phyloP scores from a whole-genome alignment of 92 coral and sea anemone genomes.

The Paramuricea clavata region DNA sequence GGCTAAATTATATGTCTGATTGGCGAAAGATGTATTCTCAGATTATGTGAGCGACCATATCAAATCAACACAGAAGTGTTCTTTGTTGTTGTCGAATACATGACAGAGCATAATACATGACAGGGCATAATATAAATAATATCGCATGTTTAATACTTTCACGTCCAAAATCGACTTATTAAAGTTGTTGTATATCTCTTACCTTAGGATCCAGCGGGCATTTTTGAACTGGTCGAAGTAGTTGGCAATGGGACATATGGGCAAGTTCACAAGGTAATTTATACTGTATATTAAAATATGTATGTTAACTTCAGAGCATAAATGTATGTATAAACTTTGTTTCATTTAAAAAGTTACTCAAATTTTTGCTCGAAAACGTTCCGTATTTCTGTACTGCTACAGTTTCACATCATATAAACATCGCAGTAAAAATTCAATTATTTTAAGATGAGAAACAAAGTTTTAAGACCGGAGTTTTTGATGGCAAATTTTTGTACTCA shows the following conservation, averaged over 20 bases:
- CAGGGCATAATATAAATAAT: background rate
- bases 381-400: no score
- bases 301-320: constrained; percentile 12
- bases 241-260: constrained; percentile 99
- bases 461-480: background rate
- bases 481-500: background rate
- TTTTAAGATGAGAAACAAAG: background rate
- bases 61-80: constrained; percentile 1
- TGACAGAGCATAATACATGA: constrained; percentile 11
- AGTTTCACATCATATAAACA: background rate
- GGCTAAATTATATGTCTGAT: background rate
- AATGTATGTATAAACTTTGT: background rate
- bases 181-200: background rate
- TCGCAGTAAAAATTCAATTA: background rate
- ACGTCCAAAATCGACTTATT: background rate
- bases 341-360: background rate
- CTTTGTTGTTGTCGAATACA: constrained; percentile 23
- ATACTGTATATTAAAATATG: no score
- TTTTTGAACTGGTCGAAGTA: constrained; percentile 95
- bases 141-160: constrained; percentile 5
- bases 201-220: constrained; percentile 99
- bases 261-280: constrained; percentile 99
- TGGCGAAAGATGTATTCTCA: constrained; percentile 9
- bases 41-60: background rate
- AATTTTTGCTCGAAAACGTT: background rate